Evolutionary conservation across 2,888 invertebrate species (phyloP).

Genomic region (Rhimphoctona megacephalus): DNA sequence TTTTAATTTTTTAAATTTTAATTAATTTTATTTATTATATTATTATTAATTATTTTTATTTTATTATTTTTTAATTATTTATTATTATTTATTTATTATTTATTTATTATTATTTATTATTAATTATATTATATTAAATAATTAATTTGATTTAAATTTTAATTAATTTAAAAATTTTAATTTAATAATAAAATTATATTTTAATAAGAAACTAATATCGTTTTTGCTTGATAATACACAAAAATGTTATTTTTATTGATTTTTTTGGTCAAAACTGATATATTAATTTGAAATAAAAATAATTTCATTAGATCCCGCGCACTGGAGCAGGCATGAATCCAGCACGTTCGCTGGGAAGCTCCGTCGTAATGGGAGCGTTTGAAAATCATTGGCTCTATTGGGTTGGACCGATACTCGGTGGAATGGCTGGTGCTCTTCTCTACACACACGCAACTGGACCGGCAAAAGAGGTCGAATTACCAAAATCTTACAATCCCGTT

Average conservation of each 20-base stretch:
- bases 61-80: too few relatives aligned
- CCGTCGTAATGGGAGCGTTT: conserved; percentile 91
- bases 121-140: too few relatives aligned
- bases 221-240: background rate
- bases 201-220: background rate
- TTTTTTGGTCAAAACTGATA: too few relatives aligned
- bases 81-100: too few relatives aligned
- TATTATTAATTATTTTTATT: too few relatives aligned
- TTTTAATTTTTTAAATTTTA: too few relatives aligned
- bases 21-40: too few relatives aligned
- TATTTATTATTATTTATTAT: too few relatives aligned
- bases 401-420: conserved; percentile 94
- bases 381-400: conserved; percentile 95
- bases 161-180: too few relatives aligned
- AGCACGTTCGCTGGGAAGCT: conserved; percentile 94
- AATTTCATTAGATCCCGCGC: conserved; percentile 85
- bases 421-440: conserved; percentile 90
- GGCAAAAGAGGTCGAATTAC: conserved; percentile 79
- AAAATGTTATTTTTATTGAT: too few relatives aligned
- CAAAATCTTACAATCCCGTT: conserved; percentile 82
- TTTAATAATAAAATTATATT: too few relatives aligned
- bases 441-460: conserved; percentile 88
- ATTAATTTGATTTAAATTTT: too few relatives aligned
- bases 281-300: background rate
- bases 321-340: conserved; percentile 98